Evolutionary conservation across 2,797 vertebrate genomes (phyloP), one percentile per base, ranked within the genome.

Genomic region (Thalassophryne amazonica): DNA sequence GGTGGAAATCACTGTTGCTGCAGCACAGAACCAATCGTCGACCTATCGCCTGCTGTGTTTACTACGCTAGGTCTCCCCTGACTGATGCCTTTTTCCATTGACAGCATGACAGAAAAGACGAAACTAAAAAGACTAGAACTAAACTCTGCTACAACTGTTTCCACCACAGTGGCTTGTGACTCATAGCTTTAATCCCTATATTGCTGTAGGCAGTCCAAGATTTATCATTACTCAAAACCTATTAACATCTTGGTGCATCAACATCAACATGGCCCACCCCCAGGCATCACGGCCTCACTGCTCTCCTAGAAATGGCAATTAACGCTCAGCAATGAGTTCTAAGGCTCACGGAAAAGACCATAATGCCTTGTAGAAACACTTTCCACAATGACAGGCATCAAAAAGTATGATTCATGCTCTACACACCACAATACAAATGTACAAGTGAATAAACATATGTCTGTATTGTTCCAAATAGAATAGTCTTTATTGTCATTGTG

Each of bases 201-300:
- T 37, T 56, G 60, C 59, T 68, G 70, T 66, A 73, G 72, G 74
- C 66, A 67, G 59, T n/a, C 43, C 35, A 9, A 20, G 40, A 38
- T 20, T 68, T 48, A 63, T 65, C 50, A 48, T 43, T 47, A 50
- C 66, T 49, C 27, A 2, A 52, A 60, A 28, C 30, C 37, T 0
- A 3, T 27, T 33, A 51, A 54, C 62, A 53, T 38, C 49, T 30
- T 52, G 46, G 36, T 47, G 55, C 46, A 55, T n/a, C n/a, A n/a
- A n/a, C 69, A 75, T 69, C 49, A 58, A 62, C 0, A 24, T 68
- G 63, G 45, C 42, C 65, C 42, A n/a, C n/a, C n/a, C n/a, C n/a
- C n/a, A n/a, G n/a, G n/a, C n/a, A n/a, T n/a, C n/a, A n/a, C 24
- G 60, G 60, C 42, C 24, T 38, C 35, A 10, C 24, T 12, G 41